Percentiles rank a stretch among this genome's conserved stretches.
Conservation (phyloP, 2,888 invertebrate genomes). For the Pomacea canaliculata region DNA sequence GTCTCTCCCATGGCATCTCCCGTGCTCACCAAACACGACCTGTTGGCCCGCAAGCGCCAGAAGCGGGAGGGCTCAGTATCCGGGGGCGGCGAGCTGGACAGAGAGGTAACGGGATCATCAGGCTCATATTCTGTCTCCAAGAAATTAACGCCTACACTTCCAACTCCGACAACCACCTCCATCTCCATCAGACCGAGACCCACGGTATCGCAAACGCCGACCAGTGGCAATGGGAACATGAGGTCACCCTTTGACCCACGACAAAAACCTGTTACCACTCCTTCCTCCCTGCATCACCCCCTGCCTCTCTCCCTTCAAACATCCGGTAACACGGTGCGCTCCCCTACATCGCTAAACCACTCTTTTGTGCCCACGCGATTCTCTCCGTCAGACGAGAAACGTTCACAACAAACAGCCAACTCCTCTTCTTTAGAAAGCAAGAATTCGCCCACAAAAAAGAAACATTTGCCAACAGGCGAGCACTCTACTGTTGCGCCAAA, state of each 20-base stretch:
- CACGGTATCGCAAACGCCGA: background rate
- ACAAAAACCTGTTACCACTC: background rate
- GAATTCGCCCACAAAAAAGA: no score
- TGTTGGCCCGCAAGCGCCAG: constrained; percentile 45
- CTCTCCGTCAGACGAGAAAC: no score
- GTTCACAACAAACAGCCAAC: no score
- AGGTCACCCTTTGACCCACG: background rate
- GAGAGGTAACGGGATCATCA: constrained; percentile 40
- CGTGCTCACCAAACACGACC: constrained; percentile 47
- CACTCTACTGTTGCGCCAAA: no score
- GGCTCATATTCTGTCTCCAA: constrained; percentile 27
- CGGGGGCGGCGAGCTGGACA: constrained; percentile 18
- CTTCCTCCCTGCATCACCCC: background rate
- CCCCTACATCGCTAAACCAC: no score
- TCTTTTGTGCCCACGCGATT: no score
- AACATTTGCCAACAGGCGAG: no score
- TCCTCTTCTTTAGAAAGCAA: no score
- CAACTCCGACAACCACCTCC: constrained; percentile 16
- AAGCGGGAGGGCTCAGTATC: constrained; percentile 31
- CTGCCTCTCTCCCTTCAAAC: no score
- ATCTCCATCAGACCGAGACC: no score
- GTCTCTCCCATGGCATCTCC: constrained; percentile 31
- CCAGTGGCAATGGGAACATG: background rate
- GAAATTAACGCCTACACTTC: constrained; percentile 4
- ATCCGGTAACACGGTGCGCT: no score